phyloP scores from a whole-genome alignment of 2,113 vertebrate genomes.

The Gobiocypris rarus region DNA sequence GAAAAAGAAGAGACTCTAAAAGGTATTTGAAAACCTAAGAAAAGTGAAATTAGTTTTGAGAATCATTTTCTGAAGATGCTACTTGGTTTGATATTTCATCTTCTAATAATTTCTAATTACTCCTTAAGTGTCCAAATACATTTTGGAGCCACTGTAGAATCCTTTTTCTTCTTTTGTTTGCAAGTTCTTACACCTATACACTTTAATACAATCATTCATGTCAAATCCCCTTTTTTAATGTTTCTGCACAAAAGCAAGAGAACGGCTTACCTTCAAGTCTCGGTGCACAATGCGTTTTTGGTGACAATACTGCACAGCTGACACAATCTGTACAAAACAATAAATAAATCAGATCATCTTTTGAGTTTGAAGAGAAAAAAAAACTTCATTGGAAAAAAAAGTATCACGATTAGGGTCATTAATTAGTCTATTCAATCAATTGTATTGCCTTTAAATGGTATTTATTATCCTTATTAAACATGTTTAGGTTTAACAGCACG shows the following conservation, averaged over 20 bases:
- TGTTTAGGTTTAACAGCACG: not conserved
- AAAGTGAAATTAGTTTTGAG: not conserved
- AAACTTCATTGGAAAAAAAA: not conserved
- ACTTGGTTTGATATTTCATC: not conserved
- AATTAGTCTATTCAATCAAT: not conserved
- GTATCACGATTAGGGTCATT: slow-evolving; percentile 24
- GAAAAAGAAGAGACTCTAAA: not conserved
- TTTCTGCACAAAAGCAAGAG: not conserved
- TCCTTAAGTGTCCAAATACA: not conserved
- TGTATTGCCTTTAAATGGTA: not conserved
- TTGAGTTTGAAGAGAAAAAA: not conserved
- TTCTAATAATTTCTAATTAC: not conserved
- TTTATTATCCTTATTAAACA: not conserved
- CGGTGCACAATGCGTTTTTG: slow-evolving; percentile 98
- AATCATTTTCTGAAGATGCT: too few species aligned
- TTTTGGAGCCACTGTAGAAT: too few species aligned
- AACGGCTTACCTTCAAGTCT: slow-evolving; percentile 92
- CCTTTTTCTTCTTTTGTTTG: too few species aligned
- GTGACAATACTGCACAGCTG: slow-evolving; percentile 98
- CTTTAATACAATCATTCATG: not conserved
- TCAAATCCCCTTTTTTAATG: not conserved
- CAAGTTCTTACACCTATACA: not conserved
- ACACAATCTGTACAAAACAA: slow-evolving; percentile 87
- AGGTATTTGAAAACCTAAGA: not conserved
- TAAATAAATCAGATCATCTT: not conserved